A percentile compares a stretch with the other conserved stretches of the same genome.
phyloP scores from a whole-genome alignment of 53 echinoderm and acorn worm species.

The Apostichopus leukothele region DNA sequence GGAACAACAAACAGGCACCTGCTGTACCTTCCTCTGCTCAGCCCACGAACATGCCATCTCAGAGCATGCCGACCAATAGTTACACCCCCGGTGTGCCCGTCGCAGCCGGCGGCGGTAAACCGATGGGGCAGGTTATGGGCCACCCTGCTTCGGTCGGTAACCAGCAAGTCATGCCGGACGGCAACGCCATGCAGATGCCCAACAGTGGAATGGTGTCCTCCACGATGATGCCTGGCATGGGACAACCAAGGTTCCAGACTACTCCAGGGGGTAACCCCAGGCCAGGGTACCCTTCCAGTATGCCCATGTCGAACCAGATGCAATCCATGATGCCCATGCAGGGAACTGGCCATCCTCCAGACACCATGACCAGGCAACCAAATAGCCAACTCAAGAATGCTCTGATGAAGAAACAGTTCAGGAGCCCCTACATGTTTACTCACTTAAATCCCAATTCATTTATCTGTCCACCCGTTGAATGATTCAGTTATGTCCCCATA shows the following conservation, averaged over 20 bases:
- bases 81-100: conserved; percentile 52
- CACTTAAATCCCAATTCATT: too few species aligned
- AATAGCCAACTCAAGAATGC: conserved; percentile 60
- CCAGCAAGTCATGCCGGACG: conserved; percentile 33
- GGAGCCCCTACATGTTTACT: background rate
- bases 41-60: conserved; percentile 25
- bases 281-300: background rate
- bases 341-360: background rate
- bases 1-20: conserved; percentile 10
- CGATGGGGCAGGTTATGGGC: conserved; percentile 64
- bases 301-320: conserved; percentile 55
- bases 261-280: background rate
- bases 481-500: too few species aligned
- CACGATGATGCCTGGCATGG: conserved; percentile 29
- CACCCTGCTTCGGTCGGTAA: conserved; percentile 39
- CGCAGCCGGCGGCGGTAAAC: conserved; percentile 56
- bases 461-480: too few species aligned
- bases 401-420: conserved; percentile 41
- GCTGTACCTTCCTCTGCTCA: background rate
- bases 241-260: conserved; percentile 55
- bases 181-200: conserved; percentile 44
- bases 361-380: conserved; percentile 42
- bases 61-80: conserved; percentile 43
- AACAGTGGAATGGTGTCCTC: conserved; percentile 27
- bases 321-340: conserved; percentile 60